phyloP scores from a whole-genome alignment of 2,113 vertebrate genomes.

The Phaethornis superciliosus region DNA sequence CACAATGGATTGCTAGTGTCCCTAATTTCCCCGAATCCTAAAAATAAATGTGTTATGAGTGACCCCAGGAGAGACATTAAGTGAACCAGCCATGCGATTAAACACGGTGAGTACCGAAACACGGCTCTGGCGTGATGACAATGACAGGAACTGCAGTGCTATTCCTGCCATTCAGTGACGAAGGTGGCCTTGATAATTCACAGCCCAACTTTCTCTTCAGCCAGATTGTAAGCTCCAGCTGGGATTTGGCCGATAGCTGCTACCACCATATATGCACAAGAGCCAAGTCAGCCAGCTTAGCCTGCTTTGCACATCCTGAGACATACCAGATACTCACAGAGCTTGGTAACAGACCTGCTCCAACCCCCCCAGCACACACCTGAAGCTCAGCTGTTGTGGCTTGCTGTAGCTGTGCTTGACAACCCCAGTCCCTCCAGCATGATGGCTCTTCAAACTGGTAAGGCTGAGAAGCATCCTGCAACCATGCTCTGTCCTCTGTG shows the following conservation, averaged over 20 bases:
- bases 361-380: background rate
- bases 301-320: background rate
- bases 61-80: constrained; percentile 38
- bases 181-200: background rate
- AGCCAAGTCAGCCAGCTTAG: background rate
- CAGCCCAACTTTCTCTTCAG: constrained; percentile 13
- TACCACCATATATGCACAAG: background rate
- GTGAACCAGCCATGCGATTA: constrained; percentile 11
- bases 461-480: background rate
- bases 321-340: background rate
- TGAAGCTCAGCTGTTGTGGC: accelerated
- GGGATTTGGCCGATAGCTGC: background rate
- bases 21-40: constrained; percentile 33
- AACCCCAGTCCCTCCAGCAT: background rate
- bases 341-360: background rate
- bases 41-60: constrained; percentile 44
- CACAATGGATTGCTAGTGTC: background rate
- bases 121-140: background rate
- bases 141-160: constrained; percentile 35
- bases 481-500: accelerated
- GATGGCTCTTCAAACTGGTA: background rate
- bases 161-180: constrained; percentile 4
- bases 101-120: constrained; percentile 1
- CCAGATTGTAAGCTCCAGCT: background rate
- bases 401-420: background rate